Percentiles rank a stretch among this genome's conserved stretches.
Evolutionary conservation across 2,888 invertebrate species (phyloP).

Genomic region (Lasioglossum figueresi): DNA sequence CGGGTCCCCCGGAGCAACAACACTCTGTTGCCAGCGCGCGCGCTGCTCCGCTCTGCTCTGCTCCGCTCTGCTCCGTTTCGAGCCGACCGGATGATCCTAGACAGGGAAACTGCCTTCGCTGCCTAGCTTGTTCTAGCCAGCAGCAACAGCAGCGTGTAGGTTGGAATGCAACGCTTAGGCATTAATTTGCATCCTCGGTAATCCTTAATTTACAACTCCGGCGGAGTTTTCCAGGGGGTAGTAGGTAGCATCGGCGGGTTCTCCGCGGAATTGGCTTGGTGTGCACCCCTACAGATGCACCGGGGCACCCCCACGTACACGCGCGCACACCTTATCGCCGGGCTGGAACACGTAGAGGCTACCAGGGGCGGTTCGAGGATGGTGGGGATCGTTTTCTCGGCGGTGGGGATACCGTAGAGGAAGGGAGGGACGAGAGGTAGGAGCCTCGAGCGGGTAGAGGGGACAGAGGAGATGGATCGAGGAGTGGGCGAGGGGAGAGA

Average conservation of each 20-base stretch:
- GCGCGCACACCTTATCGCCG: constrained; percentile 24
- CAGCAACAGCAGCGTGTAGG: constrained; percentile 1
- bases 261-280: constrained; percentile 68
- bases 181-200: constrained; percentile 72
- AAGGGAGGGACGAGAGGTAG: background rate
- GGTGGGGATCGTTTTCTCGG: background rate
- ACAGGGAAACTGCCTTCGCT: background rate
- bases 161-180: constrained; percentile 52
- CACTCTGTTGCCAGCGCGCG: constrained; percentile 50
- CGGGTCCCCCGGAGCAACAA: constrained; percentile 46
- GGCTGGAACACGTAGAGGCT: constrained; percentile 62
- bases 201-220: constrained; percentile 71
- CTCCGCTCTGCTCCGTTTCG: background rate
- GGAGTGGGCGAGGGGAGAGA: constrained; percentile 34
- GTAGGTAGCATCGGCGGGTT: constrained; percentile 61
- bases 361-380: background rate
- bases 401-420: background rate
- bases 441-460: background rate
- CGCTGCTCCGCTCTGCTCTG: background rate
- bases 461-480: background rate
- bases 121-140: background rate
- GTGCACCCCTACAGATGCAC: constrained; percentile 66
- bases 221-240: constrained; percentile 65
- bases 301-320: background rate
- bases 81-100: constrained; percentile 54